Conservation (phyloP, 2,797 vertebrate species). For the Poeciliopsis turneri region DNA sequence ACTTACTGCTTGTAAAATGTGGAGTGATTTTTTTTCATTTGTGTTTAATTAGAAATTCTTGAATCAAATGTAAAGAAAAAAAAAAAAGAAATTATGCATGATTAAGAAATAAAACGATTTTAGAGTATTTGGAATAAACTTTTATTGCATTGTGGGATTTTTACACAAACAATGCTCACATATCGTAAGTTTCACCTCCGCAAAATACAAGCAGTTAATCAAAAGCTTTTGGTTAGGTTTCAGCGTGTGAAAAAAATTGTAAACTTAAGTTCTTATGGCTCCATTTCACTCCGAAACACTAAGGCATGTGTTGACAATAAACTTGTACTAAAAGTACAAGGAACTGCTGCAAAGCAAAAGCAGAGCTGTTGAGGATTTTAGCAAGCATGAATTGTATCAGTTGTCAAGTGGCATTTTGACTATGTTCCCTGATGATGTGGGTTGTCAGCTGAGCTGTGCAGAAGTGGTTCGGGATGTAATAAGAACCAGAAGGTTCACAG, state of each 20-base stretch:
- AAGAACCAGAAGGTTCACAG: slow-evolving; percentile 57
- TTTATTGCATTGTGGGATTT: slow-evolving; percentile 56
- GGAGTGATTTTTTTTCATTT: background rate
- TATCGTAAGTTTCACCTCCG: slow-evolving; percentile 47
- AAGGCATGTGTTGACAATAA: slow-evolving; percentile 30
- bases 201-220: slow-evolving; percentile 63
- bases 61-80: slow-evolving; percentile 18
- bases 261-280: slow-evolving; percentile 41
- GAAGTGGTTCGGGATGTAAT: slow-evolving; percentile 36
- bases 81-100: background rate
- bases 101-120: slow-evolving; percentile 1
- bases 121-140: slow-evolving; percentile 37
- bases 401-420: slow-evolving; percentile 23
- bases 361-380: slow-evolving; percentile 23
- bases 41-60: slow-evolving; percentile 31
- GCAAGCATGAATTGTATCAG: slow-evolving; percentile 24
- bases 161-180: slow-evolving; percentile 62
- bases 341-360: slow-evolving; percentile 18
- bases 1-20: slow-evolving; percentile 21
- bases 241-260: slow-evolving; percentile 53
- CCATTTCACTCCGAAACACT: slow-evolving; percentile 34
- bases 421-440: slow-evolving; percentile 30
- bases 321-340: slow-evolving; percentile 14
- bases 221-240: slow-evolving; percentile 39
- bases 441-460: slow-evolving; percentile 31